Base-by-base conservation (phyloP, 2,888 invertebrate genomes). In the Nomada goodeniana region DNA sequence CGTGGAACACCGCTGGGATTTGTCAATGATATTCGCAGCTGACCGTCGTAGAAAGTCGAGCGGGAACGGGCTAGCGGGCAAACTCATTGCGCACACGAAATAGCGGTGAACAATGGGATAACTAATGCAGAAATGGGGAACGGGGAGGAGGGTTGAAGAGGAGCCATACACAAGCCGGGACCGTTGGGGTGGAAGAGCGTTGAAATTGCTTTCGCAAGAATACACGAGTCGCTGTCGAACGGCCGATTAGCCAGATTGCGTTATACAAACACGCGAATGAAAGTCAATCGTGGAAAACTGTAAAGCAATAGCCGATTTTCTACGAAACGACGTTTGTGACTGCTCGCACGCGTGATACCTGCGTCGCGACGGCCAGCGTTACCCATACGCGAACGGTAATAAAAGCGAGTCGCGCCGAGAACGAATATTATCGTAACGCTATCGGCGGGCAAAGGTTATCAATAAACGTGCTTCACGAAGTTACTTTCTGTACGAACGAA, bases 241-340 rank as follows among this genome's bases (percentile, higher is more conserved):
- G 59, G 18, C 65, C 15, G 29, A 23, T 11, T 55, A 53, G 52
- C 42, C 50, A 42, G 65, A 59, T 50, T 65, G 78, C 76, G 83
- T 74, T 87, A 86, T 86, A 83, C 72, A 76, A 67, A 76, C 84
- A 84, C 88, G 86, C 85, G 87, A 87, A 87, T 82, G 74, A 84
- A 88, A 87, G 86, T 86, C 83, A 72, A 87, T 88, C 83, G 87
- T 75, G 82, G 82, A 67, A 59, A 65, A 63, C 52, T 69, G 76
- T 76, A 86, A 86, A 86, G 76, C 76, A 50, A 15, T 42, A 29
- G 53, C 42, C n/a, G 52, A 61, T 63, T 68, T 15, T 67, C 23
- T 55, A 69, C 20, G 67, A 44, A 63, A 53, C 61, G 70, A 81
- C 57, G 52, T 76, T 81, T 57, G 65, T 72, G 69, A 73, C 78